Evolutionary conservation across 2,888 invertebrate species (phyloP).

Genomic region (Sericinus montela): DNA sequence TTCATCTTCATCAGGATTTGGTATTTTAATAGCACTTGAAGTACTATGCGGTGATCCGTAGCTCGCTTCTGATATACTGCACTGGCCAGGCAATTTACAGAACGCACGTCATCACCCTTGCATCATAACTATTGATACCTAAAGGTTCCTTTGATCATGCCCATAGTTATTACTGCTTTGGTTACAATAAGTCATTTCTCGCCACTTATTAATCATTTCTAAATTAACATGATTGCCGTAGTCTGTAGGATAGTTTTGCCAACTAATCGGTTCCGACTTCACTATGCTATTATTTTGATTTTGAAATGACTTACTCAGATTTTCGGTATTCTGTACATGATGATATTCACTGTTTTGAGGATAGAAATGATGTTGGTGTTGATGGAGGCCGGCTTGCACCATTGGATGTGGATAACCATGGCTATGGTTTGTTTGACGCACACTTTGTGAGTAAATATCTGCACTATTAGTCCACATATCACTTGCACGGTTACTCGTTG

Average conservation of each 20-base stretch:
- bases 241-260: slow-evolving; percentile 50
- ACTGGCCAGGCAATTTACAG: slow-evolving; percentile 56
- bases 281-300: slow-evolving; percentile 38
- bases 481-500: slow-evolving; percentile 58
- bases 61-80: slow-evolving; percentile 54
- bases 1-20: slow-evolving; percentile 54
- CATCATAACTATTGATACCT: slow-evolving; percentile 36
- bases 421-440: slow-evolving; percentile 42
- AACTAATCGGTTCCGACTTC: slow-evolving; percentile 55
- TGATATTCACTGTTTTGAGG: slow-evolving; percentile 46
- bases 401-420: slow-evolving; percentile 48
- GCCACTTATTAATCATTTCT: slow-evolving; percentile 59
- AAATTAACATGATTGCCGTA: slow-evolving; percentile 41
- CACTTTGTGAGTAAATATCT: slow-evolving; percentile 53
- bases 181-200: slow-evolving; percentile 53
- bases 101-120: slow-evolving; percentile 44
- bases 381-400: slow-evolving; percentile 41
- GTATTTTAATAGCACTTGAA: slow-evolving; percentile 48
- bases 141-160: slow-evolving; percentile 41
- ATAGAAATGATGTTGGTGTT: slow-evolving; percentile 51
- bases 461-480: slow-evolving; percentile 66
- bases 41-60: slow-evolving; percentile 62
- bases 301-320: slow-evolving; percentile 41
- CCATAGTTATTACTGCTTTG: slow-evolving; percentile 51
- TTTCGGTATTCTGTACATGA: slow-evolving; percentile 38